Conservation (phyloP, 2,797 vertebrate genomes). For the Silurus lanzhouensis region DNA sequence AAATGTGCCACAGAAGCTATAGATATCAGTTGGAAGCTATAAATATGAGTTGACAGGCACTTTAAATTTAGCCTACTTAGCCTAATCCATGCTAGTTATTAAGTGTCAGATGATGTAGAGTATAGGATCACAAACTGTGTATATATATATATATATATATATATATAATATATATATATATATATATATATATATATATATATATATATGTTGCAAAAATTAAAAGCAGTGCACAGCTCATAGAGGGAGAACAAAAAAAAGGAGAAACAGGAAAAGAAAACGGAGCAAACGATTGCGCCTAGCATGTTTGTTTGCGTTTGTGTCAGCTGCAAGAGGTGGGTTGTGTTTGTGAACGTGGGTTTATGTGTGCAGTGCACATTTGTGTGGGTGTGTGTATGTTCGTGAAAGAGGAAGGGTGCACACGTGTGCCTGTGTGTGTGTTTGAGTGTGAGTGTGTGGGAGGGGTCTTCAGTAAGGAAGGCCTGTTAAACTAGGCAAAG, state of each 20-base stretch:
- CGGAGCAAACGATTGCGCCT: neutral
- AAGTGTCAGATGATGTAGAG: neutral
- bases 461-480: conserved; percentile 7
- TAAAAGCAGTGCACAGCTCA: conserved; percentile 13
- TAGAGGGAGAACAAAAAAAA: neutral
- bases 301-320: conserved; percentile 3
- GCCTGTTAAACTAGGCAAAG: conserved; percentile 25
- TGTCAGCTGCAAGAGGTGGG: conserved; percentile 8
- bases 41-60: neutral
- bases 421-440: neutral
- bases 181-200: neutral
- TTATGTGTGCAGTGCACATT: neutral
- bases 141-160: neutral
- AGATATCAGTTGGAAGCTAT: neutral
- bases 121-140: no score
- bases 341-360: neutral
- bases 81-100: neutral
- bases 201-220: neutral
- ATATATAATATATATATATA: neutral
- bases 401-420: neutral
- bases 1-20: neutral
- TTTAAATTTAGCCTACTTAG: conserved; percentile 5
- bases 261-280: neutral
- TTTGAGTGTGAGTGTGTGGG: neutral
- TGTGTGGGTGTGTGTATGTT: conserved; percentile 6